Evolutionary conservation across 2,888 invertebrate genomes (phyloP), one percentile per base, ranked within the genome.

Genomic region (Antitype chi): DNA sequence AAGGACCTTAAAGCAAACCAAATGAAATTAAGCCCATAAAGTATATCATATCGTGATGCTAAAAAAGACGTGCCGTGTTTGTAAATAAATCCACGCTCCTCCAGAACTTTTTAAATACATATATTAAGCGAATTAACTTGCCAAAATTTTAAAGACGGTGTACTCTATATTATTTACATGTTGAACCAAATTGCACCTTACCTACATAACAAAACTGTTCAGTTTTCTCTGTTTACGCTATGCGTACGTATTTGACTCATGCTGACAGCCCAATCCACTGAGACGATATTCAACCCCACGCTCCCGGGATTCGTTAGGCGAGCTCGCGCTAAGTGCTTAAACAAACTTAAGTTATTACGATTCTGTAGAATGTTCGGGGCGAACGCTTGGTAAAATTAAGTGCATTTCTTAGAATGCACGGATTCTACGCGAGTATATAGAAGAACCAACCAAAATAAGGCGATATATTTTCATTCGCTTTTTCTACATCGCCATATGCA

Each of bases 251-350:
- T 74, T 64, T 7, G 57, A 20, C 52, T 77, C 53, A 64, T 11
- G 67, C n/a, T 52, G 67, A 60, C 67, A 70, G 43, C 55, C 32
- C 73, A 76, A 80, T 73, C 64, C 66, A 52, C 59, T 38, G 74
- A 55, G 64, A 82, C 69, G 72, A 75, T 86, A 86, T 86, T 75
- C 79, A 86, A 76, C 63, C 59, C 80, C 82, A 86, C 76, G 82
- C 72, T 78, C 66, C 59, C 32, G 73, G 67, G 74, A 82, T 86
- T 86, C 80, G 78, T 86, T 86, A 75, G 53, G 43, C 66, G 60
- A 71, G 53, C 17, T 53, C 60, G 32, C 59, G 68, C 49, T 77
- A 79, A 86, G 78, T 86, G 76, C 68, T 63, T 68, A 66, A 78
- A 80, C 68, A 80, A 76, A 86, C 84, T 70, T 49, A 62, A 81